Evolutionary conservation across 1,140 invertebrate species (phyloP).

Genomic region (Brachionus calyciflorus): DNA sequence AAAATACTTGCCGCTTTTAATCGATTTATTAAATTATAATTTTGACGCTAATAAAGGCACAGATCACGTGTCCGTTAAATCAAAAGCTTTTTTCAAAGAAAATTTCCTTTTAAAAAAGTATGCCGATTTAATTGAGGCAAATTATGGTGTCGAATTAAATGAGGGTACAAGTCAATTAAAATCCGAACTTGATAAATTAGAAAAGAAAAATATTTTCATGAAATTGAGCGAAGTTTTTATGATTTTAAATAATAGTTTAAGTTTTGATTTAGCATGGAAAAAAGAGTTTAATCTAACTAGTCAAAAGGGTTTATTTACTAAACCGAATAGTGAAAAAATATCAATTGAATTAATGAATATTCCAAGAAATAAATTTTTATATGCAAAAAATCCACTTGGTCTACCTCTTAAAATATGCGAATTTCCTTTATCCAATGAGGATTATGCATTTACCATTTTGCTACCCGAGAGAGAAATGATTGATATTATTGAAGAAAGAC

Average conservation of each 20-base stretch:
- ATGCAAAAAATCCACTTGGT: background rate
- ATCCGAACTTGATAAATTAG: too few relatives aligned
- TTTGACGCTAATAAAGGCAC: background rate
- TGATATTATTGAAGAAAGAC: background rate
- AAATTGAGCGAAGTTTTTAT: background rate
- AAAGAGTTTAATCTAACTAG: background rate
- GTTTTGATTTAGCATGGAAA: background rate
- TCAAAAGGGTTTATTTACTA: background rate
- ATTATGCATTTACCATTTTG: background rate
- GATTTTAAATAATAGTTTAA: background rate
- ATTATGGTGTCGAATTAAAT: background rate
- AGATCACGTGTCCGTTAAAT: background rate
- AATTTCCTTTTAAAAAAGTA: background rate
- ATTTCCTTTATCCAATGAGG: background rate
- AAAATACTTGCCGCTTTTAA: background rate
- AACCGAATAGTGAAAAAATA: background rate
- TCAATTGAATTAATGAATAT: background rate
- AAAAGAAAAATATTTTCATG: too few relatives aligned
- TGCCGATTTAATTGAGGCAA: background rate
- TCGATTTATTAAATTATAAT: background rate
- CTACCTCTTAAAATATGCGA: background rate
- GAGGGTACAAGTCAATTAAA: background rate
- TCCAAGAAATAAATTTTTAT: background rate
- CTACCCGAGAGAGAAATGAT: background rate
- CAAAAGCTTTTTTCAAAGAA: background rate